Percentiles rank a stretch among this genome's conserved stretches.
Evolutionary conservation across 2,797 vertebrate species (phyloP).

Genomic region (Dicrostonyx torquatus): DNA sequence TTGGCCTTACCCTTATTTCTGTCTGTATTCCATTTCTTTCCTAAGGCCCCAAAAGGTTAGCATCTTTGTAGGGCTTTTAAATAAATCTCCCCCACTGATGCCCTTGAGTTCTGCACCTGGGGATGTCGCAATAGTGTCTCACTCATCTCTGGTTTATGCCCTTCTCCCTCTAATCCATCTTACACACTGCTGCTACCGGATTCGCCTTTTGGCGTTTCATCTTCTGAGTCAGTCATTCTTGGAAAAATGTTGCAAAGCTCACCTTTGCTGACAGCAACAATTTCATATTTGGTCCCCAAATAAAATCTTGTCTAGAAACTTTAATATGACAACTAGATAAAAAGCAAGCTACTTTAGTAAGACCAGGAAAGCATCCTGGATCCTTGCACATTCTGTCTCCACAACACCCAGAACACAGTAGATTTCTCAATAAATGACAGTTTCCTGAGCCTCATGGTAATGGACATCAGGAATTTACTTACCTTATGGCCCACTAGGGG

Average conservation of each 20-base stretch:
- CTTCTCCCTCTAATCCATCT: conserved; percentile 10
- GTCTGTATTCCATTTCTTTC: not conserved
- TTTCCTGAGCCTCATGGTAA: not conserved
- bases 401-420: conserved; percentile 31
- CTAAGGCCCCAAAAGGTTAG: not conserved
- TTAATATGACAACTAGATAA: conserved; percentile 54
- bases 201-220: conserved; percentile 49
- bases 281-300: conserved; percentile 34
- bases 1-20: not conserved
- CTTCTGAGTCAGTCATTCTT: conserved; percentile 44
- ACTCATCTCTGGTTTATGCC: not conserved
- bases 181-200: not conserved
- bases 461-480: conserved; percentile 22
- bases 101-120: conserved; percentile 1
- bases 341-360: conserved; percentile 56
- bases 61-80: not conserved
- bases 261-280: conserved; percentile 52
- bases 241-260: conserved; percentile 49
- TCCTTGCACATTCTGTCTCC: conserved; percentile 43
- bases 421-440: conserved; percentile 50
- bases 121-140: conserved; percentile 17
- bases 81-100: not conserved
- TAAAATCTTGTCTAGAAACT: conserved; percentile 63
- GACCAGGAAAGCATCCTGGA: conserved; percentile 33
- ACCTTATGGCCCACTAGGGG: not conserved